Percentiles rank a stretch among this genome's conserved stretches.
These are phyloP conservation scores for Kryptolebias marmoratus DNA, from an alignment of 2,113 vertebrate species.

Conservation along the genomic window DNA sequence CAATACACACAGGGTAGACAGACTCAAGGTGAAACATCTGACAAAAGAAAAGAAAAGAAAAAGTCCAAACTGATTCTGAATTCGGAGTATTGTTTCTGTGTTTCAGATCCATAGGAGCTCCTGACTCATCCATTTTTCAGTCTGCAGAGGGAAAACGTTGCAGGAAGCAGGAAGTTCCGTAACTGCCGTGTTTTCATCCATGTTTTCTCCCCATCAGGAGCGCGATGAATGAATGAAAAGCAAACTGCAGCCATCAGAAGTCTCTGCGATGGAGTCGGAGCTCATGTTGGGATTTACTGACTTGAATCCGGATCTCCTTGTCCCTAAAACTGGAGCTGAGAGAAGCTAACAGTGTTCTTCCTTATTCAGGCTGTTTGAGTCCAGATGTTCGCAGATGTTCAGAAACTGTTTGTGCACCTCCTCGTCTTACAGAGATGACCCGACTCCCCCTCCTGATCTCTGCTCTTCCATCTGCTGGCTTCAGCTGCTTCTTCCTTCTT, in stretches of 20 bases:
- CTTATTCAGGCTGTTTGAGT: neutral
- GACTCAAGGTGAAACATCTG: neutral
- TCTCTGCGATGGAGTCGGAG: neutral
- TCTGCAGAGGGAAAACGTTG: conserved; percentile 22
- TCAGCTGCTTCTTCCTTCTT: conserved; percentile 16
- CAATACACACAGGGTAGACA: too few relatives aligned
- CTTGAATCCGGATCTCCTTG: neutral
- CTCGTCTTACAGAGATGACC: conserved; percentile 13
- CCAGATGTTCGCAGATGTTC: neutral
- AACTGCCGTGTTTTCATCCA: conserved; percentile 9
- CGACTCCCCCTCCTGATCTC: conserved; percentile 26
- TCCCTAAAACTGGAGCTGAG: too few relatives aligned
- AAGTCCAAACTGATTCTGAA: neutral
- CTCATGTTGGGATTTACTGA: neutral
- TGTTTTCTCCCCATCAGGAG: conserved; percentile 38
- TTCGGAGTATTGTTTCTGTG: neutral
- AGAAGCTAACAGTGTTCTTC: too few relatives aligned
- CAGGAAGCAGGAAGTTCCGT: conserved; percentile 3
- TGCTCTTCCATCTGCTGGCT: conserved; percentile 40
- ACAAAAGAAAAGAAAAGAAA: too few relatives aligned
- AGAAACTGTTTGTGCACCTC: neutral
- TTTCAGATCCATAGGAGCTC: neutral
- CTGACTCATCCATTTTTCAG: conserved; percentile 4
- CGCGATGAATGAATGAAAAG: conserved; percentile 30
- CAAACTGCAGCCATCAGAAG: conserved; percentile 9